These are phyloP conservation scores for Cepphus grylle DNA, from an alignment of 2,113 vertebrate species.

Conservation along the genomic window DNA sequence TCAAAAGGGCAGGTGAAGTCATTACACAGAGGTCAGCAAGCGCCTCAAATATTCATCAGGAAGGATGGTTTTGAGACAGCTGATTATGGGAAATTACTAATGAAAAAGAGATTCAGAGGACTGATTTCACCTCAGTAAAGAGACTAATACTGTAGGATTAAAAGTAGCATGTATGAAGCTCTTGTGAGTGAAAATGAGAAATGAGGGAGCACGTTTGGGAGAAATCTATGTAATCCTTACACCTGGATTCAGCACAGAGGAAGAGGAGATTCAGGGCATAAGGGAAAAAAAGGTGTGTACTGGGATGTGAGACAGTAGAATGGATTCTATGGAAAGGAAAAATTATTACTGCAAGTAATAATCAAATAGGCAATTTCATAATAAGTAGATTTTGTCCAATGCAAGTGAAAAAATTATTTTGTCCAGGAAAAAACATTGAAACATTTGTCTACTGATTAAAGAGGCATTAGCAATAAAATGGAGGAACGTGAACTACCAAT, in stretches of 20 bases:
- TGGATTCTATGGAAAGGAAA: background rate
- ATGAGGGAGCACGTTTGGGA: background rate
- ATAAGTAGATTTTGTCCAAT: background rate
- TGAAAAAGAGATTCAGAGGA: background rate
- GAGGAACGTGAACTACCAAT: background rate
- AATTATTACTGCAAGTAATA: background rate
- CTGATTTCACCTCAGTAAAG: background rate
- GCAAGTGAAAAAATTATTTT: background rate
- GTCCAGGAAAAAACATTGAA: background rate
- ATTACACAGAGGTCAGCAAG: background rate
- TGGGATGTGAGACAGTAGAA: background rate
- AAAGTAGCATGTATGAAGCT: background rate
- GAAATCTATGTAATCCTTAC: background rate
- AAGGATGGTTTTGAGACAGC: background rate
- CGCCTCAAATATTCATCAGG: background rate
- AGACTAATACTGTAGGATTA: background rate
- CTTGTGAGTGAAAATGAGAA: background rate
- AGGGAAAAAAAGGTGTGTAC: background rate
- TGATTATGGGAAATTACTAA: background rate
- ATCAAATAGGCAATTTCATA: background rate
- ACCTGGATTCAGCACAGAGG: background rate
- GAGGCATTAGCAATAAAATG: background rate
- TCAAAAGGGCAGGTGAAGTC: background rate
- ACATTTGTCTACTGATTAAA: background rate
- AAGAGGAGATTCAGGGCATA: background rate